These are phyloP conservation scores for Leptopilina boulardi DNA, from an alignment of 1,140 invertebrate species.

Conservation along the genomic window DNA sequence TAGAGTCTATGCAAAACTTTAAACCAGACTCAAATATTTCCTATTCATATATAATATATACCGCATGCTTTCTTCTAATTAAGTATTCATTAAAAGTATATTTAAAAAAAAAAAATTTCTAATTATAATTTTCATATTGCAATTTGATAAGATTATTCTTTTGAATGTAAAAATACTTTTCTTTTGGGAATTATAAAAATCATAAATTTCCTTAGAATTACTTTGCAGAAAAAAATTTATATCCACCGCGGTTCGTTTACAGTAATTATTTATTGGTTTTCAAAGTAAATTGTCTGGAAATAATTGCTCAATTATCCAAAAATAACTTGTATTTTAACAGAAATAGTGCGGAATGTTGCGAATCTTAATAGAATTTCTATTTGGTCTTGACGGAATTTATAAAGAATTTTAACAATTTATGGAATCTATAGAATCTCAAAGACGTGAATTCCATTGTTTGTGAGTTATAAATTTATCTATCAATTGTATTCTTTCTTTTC, in stretches of 20 bases:
- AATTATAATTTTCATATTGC: no score
- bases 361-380: slow-evolving; percentile 11
- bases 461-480: background rate
- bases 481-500: no score
- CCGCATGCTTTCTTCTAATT: no score
- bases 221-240: background rate
- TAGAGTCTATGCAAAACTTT: background rate
- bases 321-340: background rate
- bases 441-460: background rate
- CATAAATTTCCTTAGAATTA: background rate
- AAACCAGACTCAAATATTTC: background rate
- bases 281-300: background rate
- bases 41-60: background rate
- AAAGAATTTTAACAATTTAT: background rate
- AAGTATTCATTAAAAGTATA: no score
- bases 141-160: no score
- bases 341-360: background rate
- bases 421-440: background rate
- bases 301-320: slow-evolving; percentile 18
- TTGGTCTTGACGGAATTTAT: slow-evolving; percentile 13
- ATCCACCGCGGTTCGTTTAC: background rate
- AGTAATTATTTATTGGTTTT: background rate
- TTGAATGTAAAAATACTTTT: no score
- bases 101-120: no score
- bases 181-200: no score